phyloP scores from a whole-genome alignment of 1,140 invertebrate species.

The honey bee (Apis mellifera) region DNA sequence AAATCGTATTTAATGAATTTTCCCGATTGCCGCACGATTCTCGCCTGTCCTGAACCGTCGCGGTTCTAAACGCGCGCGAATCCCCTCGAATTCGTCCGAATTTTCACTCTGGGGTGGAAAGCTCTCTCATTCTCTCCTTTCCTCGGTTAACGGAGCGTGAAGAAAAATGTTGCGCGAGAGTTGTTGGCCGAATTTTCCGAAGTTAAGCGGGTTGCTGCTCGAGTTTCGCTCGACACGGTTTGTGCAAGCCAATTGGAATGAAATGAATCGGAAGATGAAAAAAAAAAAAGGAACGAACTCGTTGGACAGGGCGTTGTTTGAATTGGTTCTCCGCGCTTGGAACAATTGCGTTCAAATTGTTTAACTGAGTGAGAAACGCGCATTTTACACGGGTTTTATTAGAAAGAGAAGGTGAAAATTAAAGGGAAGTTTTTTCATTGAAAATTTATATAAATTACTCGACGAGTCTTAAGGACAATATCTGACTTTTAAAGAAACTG shows the following conservation, averaged over 20 bases:
- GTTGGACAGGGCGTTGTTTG: too few relatives aligned
- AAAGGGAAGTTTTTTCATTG: too few relatives aligned
- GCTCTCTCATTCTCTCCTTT: too few relatives aligned
- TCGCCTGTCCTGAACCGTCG: neutral
- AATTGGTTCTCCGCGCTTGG: too few relatives aligned
- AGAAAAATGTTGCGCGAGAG: neutral
- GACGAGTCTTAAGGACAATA: too few relatives aligned
- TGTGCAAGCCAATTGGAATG: neutral
- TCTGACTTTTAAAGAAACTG: too few relatives aligned
- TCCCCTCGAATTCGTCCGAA: neutral
- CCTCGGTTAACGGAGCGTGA: conserved; percentile 14
- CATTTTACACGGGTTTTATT: too few relatives aligned
- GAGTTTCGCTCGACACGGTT: neutral
- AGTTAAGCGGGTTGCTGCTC: neutral
- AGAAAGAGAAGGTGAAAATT: too few relatives aligned
- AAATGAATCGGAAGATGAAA: neutral
- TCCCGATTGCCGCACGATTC: neutral
- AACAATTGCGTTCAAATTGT: too few relatives aligned
- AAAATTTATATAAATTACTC: too few relatives aligned
- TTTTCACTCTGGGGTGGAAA: neutral
- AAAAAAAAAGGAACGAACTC: neutral
- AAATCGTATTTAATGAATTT: conserved; percentile 53
- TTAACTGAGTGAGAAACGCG: too few relatives aligned
- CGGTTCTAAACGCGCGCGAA: conserved; percentile 13
- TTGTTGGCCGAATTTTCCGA: neutral